phyloP scores from a whole-genome alignment of 2,113 vertebrate species.

The Hucho hucho region DNA sequence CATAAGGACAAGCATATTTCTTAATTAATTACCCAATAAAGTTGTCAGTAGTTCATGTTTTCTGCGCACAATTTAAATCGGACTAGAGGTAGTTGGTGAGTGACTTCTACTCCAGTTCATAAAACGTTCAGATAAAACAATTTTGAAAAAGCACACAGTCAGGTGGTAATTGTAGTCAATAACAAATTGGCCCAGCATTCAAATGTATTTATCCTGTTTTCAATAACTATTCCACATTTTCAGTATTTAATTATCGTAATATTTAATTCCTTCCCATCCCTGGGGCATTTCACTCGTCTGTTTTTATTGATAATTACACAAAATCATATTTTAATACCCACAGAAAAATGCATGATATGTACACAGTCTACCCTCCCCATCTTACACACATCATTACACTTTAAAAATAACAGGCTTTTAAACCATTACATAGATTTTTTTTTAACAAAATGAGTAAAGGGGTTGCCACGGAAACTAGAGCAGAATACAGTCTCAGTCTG shows the following conservation, averaged over 20 bases:
- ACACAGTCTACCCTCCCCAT: background rate
- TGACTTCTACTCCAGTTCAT: background rate
- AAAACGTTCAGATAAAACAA: background rate
- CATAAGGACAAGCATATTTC: background rate
- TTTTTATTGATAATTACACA: slow-evolving; percentile 2
- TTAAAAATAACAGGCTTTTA: slow-evolving; percentile 24
- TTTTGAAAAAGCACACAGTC: background rate
- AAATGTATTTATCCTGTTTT: background rate
- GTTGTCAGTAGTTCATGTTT: background rate
- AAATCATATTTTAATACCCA: background rate
- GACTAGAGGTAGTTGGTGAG: background rate
- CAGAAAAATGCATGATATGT: background rate
- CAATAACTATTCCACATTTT: background rate
- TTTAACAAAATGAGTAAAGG: slow-evolving; percentile 56
- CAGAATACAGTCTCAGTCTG: slow-evolving; percentile 48
- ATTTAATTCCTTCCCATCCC: background rate
- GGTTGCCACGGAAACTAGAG: slow-evolving; percentile 75
- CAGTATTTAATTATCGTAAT: background rate
- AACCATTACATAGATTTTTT: slow-evolving; percentile 29
- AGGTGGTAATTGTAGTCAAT: background rate
- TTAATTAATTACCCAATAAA: background rate
- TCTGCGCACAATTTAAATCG: background rate
- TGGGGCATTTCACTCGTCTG: background rate
- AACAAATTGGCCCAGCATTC: background rate
- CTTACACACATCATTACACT: background rate